These are phyloP conservation scores for Geotrupes spiniger DNA, from an alignment of 2,888 invertebrate species.

Conservation along the genomic window DNA sequence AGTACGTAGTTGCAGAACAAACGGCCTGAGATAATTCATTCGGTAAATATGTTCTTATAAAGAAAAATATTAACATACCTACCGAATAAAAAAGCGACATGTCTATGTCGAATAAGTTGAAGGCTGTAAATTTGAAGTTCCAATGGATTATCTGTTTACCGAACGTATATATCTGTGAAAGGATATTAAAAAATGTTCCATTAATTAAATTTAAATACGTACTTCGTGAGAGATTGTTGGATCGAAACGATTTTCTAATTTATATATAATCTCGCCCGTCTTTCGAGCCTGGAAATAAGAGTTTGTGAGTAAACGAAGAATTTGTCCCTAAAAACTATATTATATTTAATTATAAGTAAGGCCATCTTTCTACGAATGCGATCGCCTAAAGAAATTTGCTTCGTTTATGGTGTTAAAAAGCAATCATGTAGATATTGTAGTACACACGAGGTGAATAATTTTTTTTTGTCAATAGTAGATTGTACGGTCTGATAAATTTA, in stretches of 20 bases:
- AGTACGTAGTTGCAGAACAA: conserved; percentile 23
- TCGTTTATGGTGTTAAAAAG: no score
- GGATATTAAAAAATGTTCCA: neutral
- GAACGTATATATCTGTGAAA: conserved; percentile 17
- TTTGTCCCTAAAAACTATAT: no score
- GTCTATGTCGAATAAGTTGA: conserved; percentile 24
- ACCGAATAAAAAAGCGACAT: conserved; percentile 24
- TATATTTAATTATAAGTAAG: no score
- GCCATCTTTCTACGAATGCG: no score
- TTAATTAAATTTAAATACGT: conserved; percentile 3
- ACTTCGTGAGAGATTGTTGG: conserved; percentile 15
- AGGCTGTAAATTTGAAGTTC: conserved; percentile 26
- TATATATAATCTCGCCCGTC: conserved; percentile 17
- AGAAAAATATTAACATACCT: conserved; percentile 6
- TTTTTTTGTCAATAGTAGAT: no score
- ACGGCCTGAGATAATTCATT: conserved; percentile 23
- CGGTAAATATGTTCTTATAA: no score
- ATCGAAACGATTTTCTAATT: conserved; percentile 17
- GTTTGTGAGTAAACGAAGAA: no score
- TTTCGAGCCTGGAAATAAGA: conserved; percentile 13
- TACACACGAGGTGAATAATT: no score
- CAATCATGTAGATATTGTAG: no score
- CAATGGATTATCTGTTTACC: conserved; percentile 28
- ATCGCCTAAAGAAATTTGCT: no score
- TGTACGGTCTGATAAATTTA: no score